Evolutionary conservation across 2,888 invertebrate species (phyloP), one percentile per base, ranked within the genome.

Genomic region (Xanthorhoe designata): DNA sequence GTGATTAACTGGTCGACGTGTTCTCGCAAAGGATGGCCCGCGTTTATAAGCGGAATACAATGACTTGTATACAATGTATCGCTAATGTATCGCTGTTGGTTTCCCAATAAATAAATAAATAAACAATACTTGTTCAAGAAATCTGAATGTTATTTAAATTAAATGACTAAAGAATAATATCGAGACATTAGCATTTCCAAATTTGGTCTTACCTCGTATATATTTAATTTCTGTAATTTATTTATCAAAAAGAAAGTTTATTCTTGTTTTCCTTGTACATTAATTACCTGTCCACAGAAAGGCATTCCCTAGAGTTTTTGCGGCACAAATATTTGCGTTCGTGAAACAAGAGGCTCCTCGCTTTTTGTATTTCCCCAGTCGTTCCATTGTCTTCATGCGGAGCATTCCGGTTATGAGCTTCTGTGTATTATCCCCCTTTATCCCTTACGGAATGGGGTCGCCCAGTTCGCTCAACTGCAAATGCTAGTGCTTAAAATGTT

Each of bases 291-390:
- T 51, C 62, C 66, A 58, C 65, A 70, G 65, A 63, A 61, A 60
- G 64, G 68, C 65, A 64, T 71, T 65, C 74, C 66, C 70, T 62
- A 53, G 66, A 67, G 68, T 64, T 74, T 66, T 66, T 61, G 60
- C 63, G 58, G 32, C 60, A 63, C 65, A 62, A 60, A 72, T 72
- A 74, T 72, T 74, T 72, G 67, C 72, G 71, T 72, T 71, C 67
- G 61, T 63, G 66, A 66, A 70, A 72, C 72, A 71, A 74, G 72
- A 68, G 67, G 53, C 53, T 67, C 58, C 55, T 66, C 66, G 69
- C 68, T 71, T 72, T 74, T 72, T 72, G 72, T 74, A 66, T 71
- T 68, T 71, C 65, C 70, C 68, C 67, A 50, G 72, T 64, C 72
- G 71, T 69, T 67, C 71, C 67, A 74, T 74, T 74, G 74, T 74